Evolutionary conservation across 2,888 invertebrate genomes (phyloP), one percentile per base, ranked within the genome.

Genomic region (Mesopsocus fuscifrons): DNA sequence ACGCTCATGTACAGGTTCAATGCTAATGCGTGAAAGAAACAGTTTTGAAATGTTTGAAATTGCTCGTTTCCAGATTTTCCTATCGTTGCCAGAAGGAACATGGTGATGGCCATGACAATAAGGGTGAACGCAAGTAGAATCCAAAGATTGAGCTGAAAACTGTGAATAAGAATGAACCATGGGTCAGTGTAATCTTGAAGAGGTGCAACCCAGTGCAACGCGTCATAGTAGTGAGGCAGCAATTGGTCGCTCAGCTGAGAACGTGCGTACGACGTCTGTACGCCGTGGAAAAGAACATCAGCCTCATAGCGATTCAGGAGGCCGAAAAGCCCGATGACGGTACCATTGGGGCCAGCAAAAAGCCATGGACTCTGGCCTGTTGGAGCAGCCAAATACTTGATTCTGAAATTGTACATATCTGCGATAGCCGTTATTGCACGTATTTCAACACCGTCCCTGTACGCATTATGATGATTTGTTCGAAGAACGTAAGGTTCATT

Each of bases 211-310:
- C 38, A 38, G 20, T 20, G n/a, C 4, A 38, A 5, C 20, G 17
- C 16, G 20, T 38, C 38, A 5, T 16, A 3, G 21, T 9, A 16
- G 20, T 38, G 38, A 15, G 18, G 4, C 20, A 18, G 15, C 5
- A 38, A 16, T 18, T 5, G 6, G 8, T 38, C 18, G 26, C 8
- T 11, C 6, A 26, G 26, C 6, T 9, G 26, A 11, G 11, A 11
- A 26, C 26, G 26, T 16, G 18, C 38, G 11, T 20, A 9, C n/a
- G 6, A 5, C 4, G 20, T 4, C 5, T 20, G 6, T 3, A 38
- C 38, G 6, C 38, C 38, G 21, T 38, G 38, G 21, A 38, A 38
- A 5, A 38, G 20, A 5, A 38, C 4, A 38, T 38, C 38, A 5
- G 38, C 38, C 20, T 38, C 38, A 3, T 20, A 3, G 3, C 38